Base-by-base conservation (phyloP, 2,113 vertebrate genomes). In the Sturnira hondurensis region DNA sequence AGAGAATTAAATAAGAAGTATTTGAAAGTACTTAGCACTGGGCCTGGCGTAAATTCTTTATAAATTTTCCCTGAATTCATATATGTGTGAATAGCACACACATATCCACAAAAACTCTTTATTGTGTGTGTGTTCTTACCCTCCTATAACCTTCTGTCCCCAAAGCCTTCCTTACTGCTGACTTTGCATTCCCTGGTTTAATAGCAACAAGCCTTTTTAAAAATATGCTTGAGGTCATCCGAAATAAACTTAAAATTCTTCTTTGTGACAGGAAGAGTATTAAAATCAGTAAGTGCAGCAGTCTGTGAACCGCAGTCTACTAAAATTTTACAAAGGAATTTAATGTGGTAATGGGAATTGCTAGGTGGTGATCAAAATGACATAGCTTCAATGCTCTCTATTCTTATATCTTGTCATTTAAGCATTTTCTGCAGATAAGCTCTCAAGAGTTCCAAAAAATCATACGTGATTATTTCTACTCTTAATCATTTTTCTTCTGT, bases 381-480 rank as follows among this genome's bases (percentile, higher is more conserved):
- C 85, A 93, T 16, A 31, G 38, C 56, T 85, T 71, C 85, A 95
- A 85, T 17, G 52, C 5, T 84, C 24, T 92, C 54, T 95, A 4
- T 54, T 93, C 67, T 86, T 85, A 2, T 14, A 76, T 45, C 26
- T 63, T 70, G 67, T 76, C 50, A 76, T 80, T 74, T 74, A 92
- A 94, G 58, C 31, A 80, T 52, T 83, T 93, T 78, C 82, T 58
- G 13, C 61, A 89, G 54, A 76, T 33, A 95, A 94, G 22, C 14
- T 96, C 71, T 94, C 31, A 95, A 89, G 58, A 97, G 41, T 61
- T 52, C 71, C 74, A 82, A 24, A 87, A 94, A 93, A 95, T 67
- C 50, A 24, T 17, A 90, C 63, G 70, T 3, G 26, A 86, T 74
- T 83, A 19, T 91, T 89, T 61, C 20, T 6, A 61, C 38, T 71